A percentile compares a stretch with the other conserved stretches of the same genome.
Evolutionary conservation across 2,888 invertebrate species (phyloP).

Genomic region (Ormyrus pomaceus): DNA sequence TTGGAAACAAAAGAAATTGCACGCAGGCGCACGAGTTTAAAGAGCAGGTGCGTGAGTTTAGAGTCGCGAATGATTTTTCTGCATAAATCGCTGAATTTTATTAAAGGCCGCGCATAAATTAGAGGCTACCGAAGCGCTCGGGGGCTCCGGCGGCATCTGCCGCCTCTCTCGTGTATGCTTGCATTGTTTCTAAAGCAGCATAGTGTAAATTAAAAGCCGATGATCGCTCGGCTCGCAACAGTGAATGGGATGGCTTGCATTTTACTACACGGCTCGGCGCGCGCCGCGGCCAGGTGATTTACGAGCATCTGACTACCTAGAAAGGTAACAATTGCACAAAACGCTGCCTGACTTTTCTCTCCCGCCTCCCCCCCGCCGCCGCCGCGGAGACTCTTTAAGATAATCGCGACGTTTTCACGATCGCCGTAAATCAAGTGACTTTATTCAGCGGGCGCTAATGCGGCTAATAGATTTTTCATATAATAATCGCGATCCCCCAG

Average conservation of each 20-base stretch:
- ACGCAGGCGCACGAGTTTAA: neutral
- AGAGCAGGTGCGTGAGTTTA: neutral
- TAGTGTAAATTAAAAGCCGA: constrained; percentile 54
- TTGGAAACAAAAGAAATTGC: too few species aligned
- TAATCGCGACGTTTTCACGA: constrained; percentile 53
- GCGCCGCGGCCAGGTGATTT: constrained; percentile 39
- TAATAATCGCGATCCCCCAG: constrained; percentile 2
- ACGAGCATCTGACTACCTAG: constrained; percentile 42
- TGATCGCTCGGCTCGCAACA: constrained; percentile 29
- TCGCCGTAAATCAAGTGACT: constrained; percentile 41
- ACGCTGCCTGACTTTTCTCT: constrained; percentile 12
- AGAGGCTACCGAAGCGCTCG: constrained; percentile 28
- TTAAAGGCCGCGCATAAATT: constrained; percentile 35
- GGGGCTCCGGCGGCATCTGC: neutral
- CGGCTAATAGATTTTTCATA: constrained; percentile 47
- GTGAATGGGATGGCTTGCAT: constrained; percentile 43
- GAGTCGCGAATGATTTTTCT: constrained; percentile 26
- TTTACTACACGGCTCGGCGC: constrained; percentile 25
- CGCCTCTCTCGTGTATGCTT: neutral
- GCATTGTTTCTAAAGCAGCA: neutral
- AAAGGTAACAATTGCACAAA: constrained; percentile 51
- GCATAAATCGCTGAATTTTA: constrained; percentile 20
- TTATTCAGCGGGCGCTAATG: constrained; percentile 2
- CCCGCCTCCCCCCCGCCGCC: neutral
- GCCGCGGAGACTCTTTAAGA: neutral